phyloP scores from a whole-genome alignment of 2,113 vertebrate species.

The Centrocercus urophasianus region DNA sequence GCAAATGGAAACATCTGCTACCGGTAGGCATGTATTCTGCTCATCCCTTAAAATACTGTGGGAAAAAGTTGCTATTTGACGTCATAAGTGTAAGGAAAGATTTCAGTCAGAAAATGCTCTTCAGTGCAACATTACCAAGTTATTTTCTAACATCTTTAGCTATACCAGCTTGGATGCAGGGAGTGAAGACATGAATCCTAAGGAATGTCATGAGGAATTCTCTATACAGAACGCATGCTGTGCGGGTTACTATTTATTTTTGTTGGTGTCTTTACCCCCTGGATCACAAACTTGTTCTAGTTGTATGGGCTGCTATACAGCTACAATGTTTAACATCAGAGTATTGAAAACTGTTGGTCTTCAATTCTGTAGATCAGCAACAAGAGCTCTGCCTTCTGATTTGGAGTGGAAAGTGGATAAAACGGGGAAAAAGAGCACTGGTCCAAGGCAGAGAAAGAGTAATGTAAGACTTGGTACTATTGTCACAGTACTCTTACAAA shows the following conservation, averaged over 20 bases:
- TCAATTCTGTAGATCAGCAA: not conserved
- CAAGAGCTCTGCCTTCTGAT: not conserved
- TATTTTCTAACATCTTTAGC: not conserved
- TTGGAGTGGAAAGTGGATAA: not conserved
- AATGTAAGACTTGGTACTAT: accelerated
- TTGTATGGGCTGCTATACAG: not conserved
- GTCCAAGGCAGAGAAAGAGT: not conserved
- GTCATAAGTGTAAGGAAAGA: not conserved
- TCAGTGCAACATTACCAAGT: not conserved
- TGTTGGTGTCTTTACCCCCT: not conserved
- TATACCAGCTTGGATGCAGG: not conserved
- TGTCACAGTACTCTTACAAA: not conserved
- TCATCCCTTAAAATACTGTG: constrained; percentile 68
- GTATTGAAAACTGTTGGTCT: not conserved
- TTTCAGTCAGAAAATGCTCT: not conserved
- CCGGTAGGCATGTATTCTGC: constrained; percentile 38
- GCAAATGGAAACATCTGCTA: constrained; percentile 73
- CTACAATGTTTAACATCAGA: not conserved
- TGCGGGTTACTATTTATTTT: not conserved
- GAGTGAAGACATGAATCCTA: not conserved
- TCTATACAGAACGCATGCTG: not conserved
- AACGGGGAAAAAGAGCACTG: not conserved
- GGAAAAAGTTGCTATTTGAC: constrained; percentile 62
- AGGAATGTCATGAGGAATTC: not conserved
- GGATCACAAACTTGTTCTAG: not conserved